Conservation (phyloP, 2,888 invertebrate species). For the Leucoma salicis region DNA sequence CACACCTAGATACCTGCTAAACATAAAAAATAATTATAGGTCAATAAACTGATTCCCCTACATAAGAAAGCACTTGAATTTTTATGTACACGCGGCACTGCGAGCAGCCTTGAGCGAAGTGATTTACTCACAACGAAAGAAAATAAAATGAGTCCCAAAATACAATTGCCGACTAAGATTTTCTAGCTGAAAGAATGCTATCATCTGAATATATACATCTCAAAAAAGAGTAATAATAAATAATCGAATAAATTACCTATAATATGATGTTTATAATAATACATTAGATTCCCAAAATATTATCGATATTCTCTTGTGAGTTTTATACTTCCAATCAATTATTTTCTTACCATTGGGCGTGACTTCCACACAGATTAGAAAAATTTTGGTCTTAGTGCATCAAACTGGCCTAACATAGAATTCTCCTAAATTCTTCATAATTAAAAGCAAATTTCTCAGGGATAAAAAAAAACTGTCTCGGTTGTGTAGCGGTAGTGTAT, state of each 20-base stretch:
- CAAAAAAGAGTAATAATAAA: slow-evolving; percentile 2
- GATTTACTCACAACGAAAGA: slow-evolving; percentile 16
- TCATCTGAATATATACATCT: slow-evolving; percentile 4
- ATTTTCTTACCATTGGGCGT: no score
- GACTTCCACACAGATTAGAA: no score
- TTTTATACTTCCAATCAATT: no score
- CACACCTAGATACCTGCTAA: slow-evolving; percentile 48
- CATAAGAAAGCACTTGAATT: slow-evolving; percentile 42
- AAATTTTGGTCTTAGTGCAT: no score
- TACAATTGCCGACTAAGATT: slow-evolving; percentile 7
- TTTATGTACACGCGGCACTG: slow-evolving; percentile 13
- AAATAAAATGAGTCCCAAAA: slow-evolving; percentile 12
- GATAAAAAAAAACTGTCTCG: no score
- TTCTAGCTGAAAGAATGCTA: slow-evolving; percentile 5
- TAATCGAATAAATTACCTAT: slow-evolving; percentile 1
- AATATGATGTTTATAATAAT: no score
- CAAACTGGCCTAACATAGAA: no score
- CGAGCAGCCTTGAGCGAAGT: slow-evolving; percentile 6
- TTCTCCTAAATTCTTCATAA: no score
- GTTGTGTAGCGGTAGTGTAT: no score
- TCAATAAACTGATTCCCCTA: slow-evolving; percentile 46
- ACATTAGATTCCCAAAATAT: no score
- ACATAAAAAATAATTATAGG: slow-evolving; percentile 51
- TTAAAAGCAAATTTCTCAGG: no score
- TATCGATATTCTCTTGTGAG: no score